Conservation (phyloP, 2,888 invertebrate species). For the Apodemia mormo region DNA sequence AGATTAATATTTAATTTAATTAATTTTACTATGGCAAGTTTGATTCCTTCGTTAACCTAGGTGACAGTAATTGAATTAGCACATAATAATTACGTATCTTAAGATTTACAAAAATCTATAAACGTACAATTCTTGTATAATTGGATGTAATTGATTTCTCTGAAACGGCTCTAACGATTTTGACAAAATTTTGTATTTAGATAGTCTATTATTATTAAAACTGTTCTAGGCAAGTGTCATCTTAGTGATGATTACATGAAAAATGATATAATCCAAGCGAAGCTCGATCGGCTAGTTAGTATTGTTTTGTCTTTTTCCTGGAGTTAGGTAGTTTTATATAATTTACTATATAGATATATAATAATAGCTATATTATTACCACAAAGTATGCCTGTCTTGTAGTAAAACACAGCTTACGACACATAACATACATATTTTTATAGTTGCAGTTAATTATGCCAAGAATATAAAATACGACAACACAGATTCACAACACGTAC, state of each 20-base stretch:
- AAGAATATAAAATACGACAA: conserved; percentile 17
- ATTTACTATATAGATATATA: not conserved
- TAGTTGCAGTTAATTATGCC: conserved; percentile 18
- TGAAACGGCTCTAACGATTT: too few relatives aligned
- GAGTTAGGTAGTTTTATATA: not conserved
- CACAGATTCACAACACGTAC: conserved; percentile 16
- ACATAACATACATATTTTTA: conserved; percentile 16
- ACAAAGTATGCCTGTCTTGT: conserved; percentile 1
- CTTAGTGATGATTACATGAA: too few relatives aligned
- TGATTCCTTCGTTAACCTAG: not conserved
- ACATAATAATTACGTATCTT: not conserved
- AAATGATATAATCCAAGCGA: too few relatives aligned
- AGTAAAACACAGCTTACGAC: conserved; percentile 16
- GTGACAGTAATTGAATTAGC: not conserved
- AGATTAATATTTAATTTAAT: not conserved
- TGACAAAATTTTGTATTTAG: too few relatives aligned
- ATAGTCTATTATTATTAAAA: too few relatives aligned
- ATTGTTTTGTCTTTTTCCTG: too few relatives aligned
- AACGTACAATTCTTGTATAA: not conserved
- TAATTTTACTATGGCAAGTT: not conserved
- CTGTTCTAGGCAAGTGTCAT: too few relatives aligned
- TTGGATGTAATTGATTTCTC: too few relatives aligned
- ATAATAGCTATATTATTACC: conserved; percentile 3
- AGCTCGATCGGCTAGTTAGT: too few relatives aligned
- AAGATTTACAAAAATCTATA: not conserved